Evolutionary conservation across 2,797 vertebrate genomes (phyloP), one percentile per base, ranked within the genome.

Genomic region (Hirundo rustica): DNA sequence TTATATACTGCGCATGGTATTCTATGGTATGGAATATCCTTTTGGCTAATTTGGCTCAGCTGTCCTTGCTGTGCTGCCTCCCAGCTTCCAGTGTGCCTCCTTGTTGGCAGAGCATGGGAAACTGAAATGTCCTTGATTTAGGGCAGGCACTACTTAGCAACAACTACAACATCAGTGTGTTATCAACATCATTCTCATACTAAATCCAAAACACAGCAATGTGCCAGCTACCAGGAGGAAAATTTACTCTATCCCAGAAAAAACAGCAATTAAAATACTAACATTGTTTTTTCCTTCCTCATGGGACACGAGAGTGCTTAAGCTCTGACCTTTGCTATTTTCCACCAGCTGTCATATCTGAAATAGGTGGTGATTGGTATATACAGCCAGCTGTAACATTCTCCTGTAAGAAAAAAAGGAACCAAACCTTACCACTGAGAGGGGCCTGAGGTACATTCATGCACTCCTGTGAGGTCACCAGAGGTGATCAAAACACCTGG

Each of bases 271-370:
- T 89, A 71, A 85, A 88, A 81, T 34, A 51, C 13, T 54, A 74
- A 25, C 16, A 12, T 20, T 50, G 30, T 70, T 71, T 44, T 76
- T 71, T 71, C 21, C 12, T 73, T 89, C 44, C 67, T 89, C 47
- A 26, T 27, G 32, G 44, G 29, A 90, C 12, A 66, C 14, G 19
- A 71, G 29, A 67, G 36, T 1, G 3, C 50, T 71, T 83, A 88
- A 89, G 19, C 55, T 93, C 64, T 94, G 76, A 78, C 62, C 44
- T 92, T 84, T 58, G 34, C 38, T 66, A 22, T 84, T 84, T 94
- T 88, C 85, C 36, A 71, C 51, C 92, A 95, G 55, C 71, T 93
- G 77, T 86, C 90, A 42, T 78, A 64, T 64, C 44, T 93, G 51
- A 73, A 29, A 55, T 84, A 78, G 47, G 70, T 88, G 84, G 26